These are phyloP conservation scores for Neopipo cinnamomea DNA, from an alignment of 2,113 vertebrate species.

Conservation along the genomic window DNA sequence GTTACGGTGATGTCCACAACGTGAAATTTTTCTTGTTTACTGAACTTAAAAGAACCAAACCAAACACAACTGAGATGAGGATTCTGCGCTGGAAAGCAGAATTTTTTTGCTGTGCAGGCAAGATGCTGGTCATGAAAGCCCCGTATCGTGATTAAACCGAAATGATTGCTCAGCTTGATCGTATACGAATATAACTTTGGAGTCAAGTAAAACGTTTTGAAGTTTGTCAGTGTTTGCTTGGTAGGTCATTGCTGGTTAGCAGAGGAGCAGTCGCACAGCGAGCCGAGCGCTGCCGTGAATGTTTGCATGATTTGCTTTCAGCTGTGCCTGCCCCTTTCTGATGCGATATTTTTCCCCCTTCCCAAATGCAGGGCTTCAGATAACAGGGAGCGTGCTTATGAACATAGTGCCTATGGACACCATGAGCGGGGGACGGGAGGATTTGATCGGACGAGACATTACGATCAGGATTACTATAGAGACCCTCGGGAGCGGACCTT, in stretches of 20 bases:
- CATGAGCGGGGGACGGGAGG: conserved; percentile 92
- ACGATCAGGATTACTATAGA: conserved; percentile 97
- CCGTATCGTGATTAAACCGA: neutral
- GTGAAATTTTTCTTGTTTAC: neutral
- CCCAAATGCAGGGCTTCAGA: conserved; percentile 90
- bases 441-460: conserved; percentile 97
- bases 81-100: neutral
- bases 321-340: conserved; percentile 53
- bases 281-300: conserved; percentile 56
- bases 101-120: neutral
- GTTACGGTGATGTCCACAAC: neutral
- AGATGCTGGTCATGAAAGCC: conserved; percentile 71
- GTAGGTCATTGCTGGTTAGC: conserved; percentile 55
- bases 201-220: conserved; percentile 38
- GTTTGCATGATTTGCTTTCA: conserved; percentile 75
- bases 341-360: conserved; percentile 74
- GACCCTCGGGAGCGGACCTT: conserved; percentile 93
- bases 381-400: conserved; percentile 95
- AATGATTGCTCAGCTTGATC: conserved; percentile 25
- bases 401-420: conserved; percentile 99
- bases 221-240: conserved; percentile 66
- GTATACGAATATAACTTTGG: conserved; percentile 1
- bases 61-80: neutral
- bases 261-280: conserved; percentile 29
- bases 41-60: neutral